Conservation (phyloP, 2,113 vertebrate genomes). For the Oryctolagus cuniculus region DNA sequence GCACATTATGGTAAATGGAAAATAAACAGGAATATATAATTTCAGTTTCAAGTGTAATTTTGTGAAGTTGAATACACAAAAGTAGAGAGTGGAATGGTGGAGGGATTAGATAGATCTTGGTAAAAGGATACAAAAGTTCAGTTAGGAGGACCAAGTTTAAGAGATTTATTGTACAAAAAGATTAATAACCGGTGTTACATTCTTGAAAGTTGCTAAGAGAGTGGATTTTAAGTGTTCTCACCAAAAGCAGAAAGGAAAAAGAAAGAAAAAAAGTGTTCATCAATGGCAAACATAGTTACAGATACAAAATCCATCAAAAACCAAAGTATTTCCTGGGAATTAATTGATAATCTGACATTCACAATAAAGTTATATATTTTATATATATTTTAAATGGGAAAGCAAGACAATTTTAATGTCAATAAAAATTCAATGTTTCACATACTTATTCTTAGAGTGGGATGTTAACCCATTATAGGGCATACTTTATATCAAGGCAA, state of each 20-base stretch:
- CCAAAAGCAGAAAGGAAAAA: neutral
- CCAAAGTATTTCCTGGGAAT: constrained; percentile 5
- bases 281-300: neutral
- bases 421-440: neutral
- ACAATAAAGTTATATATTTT: neutral
- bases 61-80: neutral
- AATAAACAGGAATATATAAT: neutral
- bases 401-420: neutral
- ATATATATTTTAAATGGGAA: neutral
- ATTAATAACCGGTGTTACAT: neutral
- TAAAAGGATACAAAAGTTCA: neutral
- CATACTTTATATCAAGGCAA: neutral
- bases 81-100: neutral
- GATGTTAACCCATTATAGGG: neutral
- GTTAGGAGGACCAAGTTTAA: neutral
- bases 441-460: neutral
- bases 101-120: neutral
- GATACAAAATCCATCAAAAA: neutral
- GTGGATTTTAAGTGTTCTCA: neutral
- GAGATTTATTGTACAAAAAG: neutral
- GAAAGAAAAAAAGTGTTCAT: neutral
- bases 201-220: neutral
- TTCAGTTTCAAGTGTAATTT: neutral
- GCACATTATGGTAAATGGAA: neutral
- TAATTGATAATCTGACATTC: neutral